phyloP scores from a whole-genome alignment of 1,140 invertebrate genomes.

The Bemisia tabaci region DNA sequence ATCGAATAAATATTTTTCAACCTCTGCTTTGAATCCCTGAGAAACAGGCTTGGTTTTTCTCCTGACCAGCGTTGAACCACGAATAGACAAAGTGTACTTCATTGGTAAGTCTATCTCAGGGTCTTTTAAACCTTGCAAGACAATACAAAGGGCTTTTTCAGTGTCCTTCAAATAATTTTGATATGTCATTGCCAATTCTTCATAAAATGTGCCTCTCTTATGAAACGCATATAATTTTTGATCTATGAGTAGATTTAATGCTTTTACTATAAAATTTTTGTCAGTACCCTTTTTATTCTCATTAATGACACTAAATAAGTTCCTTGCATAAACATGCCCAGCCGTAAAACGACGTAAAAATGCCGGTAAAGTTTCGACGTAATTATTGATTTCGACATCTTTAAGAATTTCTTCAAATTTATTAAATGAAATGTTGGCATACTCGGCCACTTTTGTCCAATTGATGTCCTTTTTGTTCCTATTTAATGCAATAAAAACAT shows the following conservation, averaged over 20 bases:
- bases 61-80: background rate
- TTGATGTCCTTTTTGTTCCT: background rate
- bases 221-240: background rate
- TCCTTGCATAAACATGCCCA: background rate
- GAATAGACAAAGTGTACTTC: background rate
- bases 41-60: background rate
- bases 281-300: background rate
- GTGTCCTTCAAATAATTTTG: background rate
- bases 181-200: background rate
- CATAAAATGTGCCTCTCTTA: background rate
- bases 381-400: background rate
- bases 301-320: background rate
- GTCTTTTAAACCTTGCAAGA: background rate
- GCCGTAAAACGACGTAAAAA: background rate
- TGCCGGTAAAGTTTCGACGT: background rate
- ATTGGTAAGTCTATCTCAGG: background rate
- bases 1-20: background rate
- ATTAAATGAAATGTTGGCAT: background rate
- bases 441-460: background rate
- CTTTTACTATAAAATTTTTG: background rate
- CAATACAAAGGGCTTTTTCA: background rate
- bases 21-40: background rate
- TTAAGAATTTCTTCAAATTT: background rate
- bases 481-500: background rate
- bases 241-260: background rate